These are phyloP conservation scores for Leptopterna dolabrata DNA, from an alignment of 2,888 invertebrate species.

Conservation along the genomic window DNA sequence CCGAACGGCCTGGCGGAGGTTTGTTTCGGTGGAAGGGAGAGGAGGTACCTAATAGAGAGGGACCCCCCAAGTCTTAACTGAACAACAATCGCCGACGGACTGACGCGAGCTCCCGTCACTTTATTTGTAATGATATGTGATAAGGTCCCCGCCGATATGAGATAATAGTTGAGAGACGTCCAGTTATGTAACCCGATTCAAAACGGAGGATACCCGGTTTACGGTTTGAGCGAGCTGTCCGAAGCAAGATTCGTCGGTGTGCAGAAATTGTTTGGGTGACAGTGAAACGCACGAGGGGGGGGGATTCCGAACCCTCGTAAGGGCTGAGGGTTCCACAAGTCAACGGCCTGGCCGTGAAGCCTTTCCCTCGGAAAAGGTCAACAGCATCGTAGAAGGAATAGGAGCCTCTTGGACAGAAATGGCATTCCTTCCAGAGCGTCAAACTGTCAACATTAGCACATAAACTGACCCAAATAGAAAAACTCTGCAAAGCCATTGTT, in stretches of 20 bases:
- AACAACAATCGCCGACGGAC: conserved; percentile 39
- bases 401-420: too few species aligned
- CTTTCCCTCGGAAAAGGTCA: too few species aligned
- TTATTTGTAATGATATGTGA: conserved; percentile 44
- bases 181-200: conserved; percentile 28
- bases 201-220: neutral
- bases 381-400: too few species aligned
- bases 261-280: too few species aligned
- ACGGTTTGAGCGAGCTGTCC: neutral
- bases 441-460: too few species aligned
- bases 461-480: too few species aligned
- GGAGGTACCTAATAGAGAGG: neutral
- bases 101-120: conserved; percentile 14
- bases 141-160: conserved; percentile 31
- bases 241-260: neutral
- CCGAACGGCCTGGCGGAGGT: neutral
- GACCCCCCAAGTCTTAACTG: neutral
- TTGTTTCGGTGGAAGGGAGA: neutral
- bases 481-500: too few species aligned
- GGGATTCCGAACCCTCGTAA: too few species aligned
- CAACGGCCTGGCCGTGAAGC: too few species aligned
- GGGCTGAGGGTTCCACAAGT: too few species aligned
- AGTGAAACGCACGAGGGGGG: too few species aligned
- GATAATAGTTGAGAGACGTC: conserved; percentile 19
- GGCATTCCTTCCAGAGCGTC: too few species aligned